These are phyloP conservation scores for Ancistrus triradiatus DNA, from an alignment of 2,113 vertebrate species.

Conservation along the genomic window DNA sequence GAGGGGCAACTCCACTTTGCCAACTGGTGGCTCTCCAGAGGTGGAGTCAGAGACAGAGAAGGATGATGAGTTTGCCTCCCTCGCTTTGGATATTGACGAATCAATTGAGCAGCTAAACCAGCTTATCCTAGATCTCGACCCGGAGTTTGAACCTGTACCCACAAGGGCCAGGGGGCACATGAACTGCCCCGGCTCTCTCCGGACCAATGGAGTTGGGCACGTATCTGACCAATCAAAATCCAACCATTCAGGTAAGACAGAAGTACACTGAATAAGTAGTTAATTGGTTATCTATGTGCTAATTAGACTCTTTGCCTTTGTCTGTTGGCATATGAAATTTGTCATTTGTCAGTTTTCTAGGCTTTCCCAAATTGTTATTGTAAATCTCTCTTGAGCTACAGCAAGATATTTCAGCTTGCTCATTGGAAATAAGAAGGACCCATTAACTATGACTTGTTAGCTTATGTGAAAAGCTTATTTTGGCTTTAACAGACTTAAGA, in stretches of 20 bases:
- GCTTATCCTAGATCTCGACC: conserved; percentile 91
- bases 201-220: conserved; percentile 58
- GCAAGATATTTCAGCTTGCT: too few species aligned
- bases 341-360: too few species aligned
- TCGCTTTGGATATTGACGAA: conserved; percentile 86
- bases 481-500: too few species aligned
- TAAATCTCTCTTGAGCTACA: too few species aligned
- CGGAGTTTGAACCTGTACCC: conserved; percentile 86
- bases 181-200: conserved; percentile 57
- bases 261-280: too few species aligned
- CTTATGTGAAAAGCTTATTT: too few species aligned
- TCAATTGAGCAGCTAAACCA: conserved; percentile 94
- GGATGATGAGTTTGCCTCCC: conserved; percentile 61
- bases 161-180: conserved; percentile 63
- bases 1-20: conserved; percentile 11
- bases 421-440: too few species aligned
- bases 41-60: conserved; percentile 17
- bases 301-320: too few species aligned
- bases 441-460: too few species aligned
- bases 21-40: neutral
- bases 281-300: too few species aligned
- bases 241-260: conserved; percentile 70
- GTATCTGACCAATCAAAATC: conserved; percentile 38
- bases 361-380: too few species aligned
- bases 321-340: too few species aligned